Evolutionary conservation across 2,113 vertebrate genomes (phyloP).

Genomic region (Sinocyclocheilus anshuiensis): DNA sequence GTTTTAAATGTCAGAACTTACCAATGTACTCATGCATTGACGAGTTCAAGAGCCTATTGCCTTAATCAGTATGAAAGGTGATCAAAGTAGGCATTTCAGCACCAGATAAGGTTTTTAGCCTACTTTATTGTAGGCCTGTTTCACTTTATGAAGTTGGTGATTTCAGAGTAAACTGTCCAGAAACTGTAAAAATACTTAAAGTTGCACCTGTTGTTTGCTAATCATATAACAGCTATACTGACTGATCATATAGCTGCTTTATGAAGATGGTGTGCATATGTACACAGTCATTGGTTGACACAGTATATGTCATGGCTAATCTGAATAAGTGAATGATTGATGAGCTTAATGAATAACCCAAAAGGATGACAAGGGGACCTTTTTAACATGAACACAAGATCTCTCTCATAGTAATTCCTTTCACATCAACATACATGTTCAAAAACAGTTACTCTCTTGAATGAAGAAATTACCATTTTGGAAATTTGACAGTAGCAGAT

Average conservation of each 20-base stretch:
- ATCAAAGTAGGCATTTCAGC: too few relatives aligned
- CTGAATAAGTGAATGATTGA: neutral
- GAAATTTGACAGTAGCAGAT: neutral
- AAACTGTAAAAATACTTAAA: neutral
- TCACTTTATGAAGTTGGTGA: too few relatives aligned
- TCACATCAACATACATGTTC: neutral
- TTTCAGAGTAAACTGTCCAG: too few relatives aligned
- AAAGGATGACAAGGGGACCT: neutral
- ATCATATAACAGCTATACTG: neutral
- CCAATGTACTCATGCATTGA: too few relatives aligned
- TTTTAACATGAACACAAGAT: neutral
- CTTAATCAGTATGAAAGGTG: too few relatives aligned
- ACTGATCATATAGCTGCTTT: neutral
- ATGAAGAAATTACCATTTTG: neutral
- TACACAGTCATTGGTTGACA: neutral
- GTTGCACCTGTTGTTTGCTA: neutral
- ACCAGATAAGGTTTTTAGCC: too few relatives aligned
- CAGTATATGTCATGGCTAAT: neutral
- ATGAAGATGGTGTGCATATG: neutral
- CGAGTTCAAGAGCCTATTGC: too few relatives aligned
- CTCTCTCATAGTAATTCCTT: neutral
- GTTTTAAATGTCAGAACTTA: too few relatives aligned
- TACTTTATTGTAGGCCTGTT: too few relatives aligned
- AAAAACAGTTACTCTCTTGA: neutral
- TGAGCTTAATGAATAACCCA: constrained; percentile 26